Conservation (phyloP, 2,797 vertebrate species). For the Crocodylus rhombifer region DNA sequence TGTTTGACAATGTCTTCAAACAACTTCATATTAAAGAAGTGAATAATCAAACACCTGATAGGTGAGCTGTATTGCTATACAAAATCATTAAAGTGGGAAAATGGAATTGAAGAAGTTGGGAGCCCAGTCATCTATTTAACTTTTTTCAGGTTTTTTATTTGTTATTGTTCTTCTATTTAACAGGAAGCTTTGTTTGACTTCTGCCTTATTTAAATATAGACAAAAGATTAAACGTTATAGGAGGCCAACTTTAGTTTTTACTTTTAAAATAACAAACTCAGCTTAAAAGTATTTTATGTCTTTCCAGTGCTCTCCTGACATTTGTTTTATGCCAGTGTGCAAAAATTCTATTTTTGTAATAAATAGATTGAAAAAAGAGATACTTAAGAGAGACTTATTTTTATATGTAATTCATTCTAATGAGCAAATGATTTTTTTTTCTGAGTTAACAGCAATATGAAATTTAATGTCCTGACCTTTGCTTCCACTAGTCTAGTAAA, state of each 20-base stretch:
- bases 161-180: constrained; percentile 32
- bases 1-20: constrained; percentile 75
- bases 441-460: constrained; percentile 40
- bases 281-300: constrained; percentile 42
- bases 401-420: constrained; percentile 51
- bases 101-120: constrained; percentile 47
- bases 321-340: constrained; percentile 47
- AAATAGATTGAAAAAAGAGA: constrained; percentile 11
- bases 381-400: constrained; percentile 29
- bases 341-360: constrained; percentile 49
- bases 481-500: constrained; percentile 30
- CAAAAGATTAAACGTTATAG: constrained; percentile 29
- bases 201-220: constrained; percentile 25
- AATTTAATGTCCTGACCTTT: constrained; percentile 51
- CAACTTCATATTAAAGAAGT: constrained; percentile 67
- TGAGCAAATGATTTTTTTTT: constrained; percentile 55
- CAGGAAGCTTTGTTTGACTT: constrained; percentile 47
- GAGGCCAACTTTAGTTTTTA: constrained; percentile 18
- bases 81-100: constrained; percentile 58
- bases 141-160: constrained; percentile 6
- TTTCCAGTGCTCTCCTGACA: constrained; percentile 1
- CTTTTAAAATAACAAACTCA: constrained; percentile 24
- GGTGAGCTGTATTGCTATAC: constrained; percentile 56
- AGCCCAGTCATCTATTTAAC: constrained; percentile 25
- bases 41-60: constrained; percentile 31